Percentiles rank a stretch among this genome's conserved stretches.
Conservation (phyloP, 2,797 vertebrate genomes). For the Perodicticus potto region DNA sequence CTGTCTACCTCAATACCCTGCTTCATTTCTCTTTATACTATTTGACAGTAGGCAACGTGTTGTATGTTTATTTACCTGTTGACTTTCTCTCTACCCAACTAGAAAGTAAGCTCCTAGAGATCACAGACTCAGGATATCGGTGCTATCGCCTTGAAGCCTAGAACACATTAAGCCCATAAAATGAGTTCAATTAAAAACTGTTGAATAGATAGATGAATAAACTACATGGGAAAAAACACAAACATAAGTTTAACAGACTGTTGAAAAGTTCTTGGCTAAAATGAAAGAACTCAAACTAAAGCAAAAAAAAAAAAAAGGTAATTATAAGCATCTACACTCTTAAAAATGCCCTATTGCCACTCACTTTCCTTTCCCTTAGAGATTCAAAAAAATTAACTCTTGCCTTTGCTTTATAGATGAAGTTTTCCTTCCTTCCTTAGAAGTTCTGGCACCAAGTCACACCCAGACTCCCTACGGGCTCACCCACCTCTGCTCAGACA, state of each 20-base stretch:
- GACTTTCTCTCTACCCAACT: not conserved
- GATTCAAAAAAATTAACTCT: not conserved
- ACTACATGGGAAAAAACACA: not conserved
- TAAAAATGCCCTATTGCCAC: not conserved
- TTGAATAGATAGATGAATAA: not conserved
- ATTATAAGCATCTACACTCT: not conserved
- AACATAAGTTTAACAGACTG: not conserved
- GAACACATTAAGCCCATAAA: not conserved
- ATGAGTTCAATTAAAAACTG: not conserved
- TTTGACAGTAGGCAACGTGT: not conserved
- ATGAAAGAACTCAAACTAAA: not conserved
- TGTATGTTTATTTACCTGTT: not conserved
- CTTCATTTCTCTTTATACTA: not conserved
- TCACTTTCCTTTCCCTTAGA: not conserved
- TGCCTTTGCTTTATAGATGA: not conserved
- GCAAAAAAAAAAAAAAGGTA: not conserved
- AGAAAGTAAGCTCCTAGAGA: not conserved
- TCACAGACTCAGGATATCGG: not conserved
- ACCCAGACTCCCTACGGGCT: not conserved
- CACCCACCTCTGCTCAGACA: not conserved
- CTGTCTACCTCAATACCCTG: not conserved
- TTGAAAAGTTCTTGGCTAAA: not conserved
- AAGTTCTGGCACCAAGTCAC: not conserved
- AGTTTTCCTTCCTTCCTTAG: not conserved
- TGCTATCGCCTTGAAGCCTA: not conserved